Base-by-base conservation (phyloP, 2,797 vertebrate genomes). In the Peromyscus attwateri region DNA sequence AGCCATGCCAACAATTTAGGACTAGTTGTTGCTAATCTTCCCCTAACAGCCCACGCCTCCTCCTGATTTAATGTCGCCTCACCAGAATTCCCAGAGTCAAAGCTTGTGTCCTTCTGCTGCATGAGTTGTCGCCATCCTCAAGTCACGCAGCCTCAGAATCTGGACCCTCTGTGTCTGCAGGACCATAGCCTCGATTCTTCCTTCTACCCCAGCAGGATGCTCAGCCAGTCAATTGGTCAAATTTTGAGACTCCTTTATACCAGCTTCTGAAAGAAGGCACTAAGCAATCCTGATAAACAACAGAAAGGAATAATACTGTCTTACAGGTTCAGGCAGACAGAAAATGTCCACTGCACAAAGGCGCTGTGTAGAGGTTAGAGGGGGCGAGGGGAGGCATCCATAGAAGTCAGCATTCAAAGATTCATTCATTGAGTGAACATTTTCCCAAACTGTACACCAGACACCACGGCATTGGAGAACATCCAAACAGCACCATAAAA, bases 321-420 rank as follows among this genome's bases (percentile, higher is more conserved):
- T 91, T 19, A 4, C 75, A 29, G 25, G 6, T 34, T 81, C 93
- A 95, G n/a, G 57, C 19, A 95, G 40, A 75, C 13, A 66, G 49
- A 79, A 85, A 92, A 94, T 70, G 12, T 29, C 60, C 60, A 85
- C 6, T 23, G 21, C 19, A 13, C 21, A 14, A 57, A 84, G 68
- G 29, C 68, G 37, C 25, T 70, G 29, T 29, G 29, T 0, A 68
- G 34, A 52, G 31, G 13, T 71, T 29, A 89, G 60, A 84, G 60
- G 31, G n/a, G 17, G 14, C 0, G 2, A 29, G 17, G 25, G 27
- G 25, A 9, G 1, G 19, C 19, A 11, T 12, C 0, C 64, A 55
- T 37, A n/a, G 66, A 57, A 19, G 5, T 64, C 64, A 93, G 6
- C 55, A 16, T 83, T 60, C 66, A 64, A 23, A 87, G n/a, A 43